These are phyloP conservation scores for Nasua narica DNA, from an alignment of 2,797 vertebrate genomes.

Conservation along the genomic window DNA sequence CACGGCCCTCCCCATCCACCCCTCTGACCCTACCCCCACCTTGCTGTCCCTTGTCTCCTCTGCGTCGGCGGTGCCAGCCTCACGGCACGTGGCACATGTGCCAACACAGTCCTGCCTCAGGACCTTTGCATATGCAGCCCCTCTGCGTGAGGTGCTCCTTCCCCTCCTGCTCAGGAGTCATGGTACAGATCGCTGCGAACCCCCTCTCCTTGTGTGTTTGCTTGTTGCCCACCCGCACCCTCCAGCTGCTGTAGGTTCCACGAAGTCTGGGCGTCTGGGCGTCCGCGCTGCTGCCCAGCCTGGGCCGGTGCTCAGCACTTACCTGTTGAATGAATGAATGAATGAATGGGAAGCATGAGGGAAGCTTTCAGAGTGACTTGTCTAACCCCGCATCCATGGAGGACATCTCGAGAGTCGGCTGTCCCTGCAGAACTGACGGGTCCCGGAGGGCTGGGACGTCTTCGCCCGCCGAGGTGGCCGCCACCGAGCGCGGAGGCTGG, in stretches of 20 bases:
- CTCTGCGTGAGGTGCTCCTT: rapidly evolving
- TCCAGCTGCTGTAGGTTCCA: background rate
- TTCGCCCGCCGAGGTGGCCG: rapidly evolving
- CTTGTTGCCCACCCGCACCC: background rate
- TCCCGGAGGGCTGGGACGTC: background rate
- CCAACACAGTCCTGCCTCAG: background rate
- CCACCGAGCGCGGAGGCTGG: background rate
- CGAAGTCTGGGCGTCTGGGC: background rate
- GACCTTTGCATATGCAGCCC: no score
- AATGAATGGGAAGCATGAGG: background rate
- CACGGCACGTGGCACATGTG: rapidly evolving
- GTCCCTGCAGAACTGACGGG: background rate
- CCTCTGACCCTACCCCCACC: background rate
- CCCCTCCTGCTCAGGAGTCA: background rate
- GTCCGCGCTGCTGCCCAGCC: background rate
- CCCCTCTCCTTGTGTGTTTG: background rate
- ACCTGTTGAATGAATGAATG: background rate
- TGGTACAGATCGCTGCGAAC: background rate
- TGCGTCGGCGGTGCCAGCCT: background rate
- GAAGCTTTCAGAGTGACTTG: no score
- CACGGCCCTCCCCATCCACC: background rate
- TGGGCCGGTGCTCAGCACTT: background rate
- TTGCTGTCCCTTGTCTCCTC: rapidly evolving
- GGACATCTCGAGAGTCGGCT: background rate
- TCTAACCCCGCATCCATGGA: background rate